phyloP scores from a whole-genome alignment of 1,140 invertebrate species.

The Protaetia brevitarsis region DNA sequence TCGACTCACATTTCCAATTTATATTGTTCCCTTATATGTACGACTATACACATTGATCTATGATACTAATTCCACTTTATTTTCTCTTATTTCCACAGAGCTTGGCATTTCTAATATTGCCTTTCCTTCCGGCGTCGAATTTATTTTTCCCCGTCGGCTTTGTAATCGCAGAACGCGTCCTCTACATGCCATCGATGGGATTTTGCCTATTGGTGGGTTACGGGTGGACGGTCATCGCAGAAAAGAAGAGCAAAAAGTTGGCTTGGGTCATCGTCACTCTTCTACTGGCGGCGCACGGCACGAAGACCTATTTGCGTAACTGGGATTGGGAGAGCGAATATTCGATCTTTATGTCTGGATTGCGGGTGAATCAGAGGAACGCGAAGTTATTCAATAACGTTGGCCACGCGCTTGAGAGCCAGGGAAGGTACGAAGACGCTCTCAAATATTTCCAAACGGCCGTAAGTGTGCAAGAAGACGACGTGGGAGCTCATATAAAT shows the following conservation, averaged over 20 bases:
- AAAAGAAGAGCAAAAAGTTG: conserved; percentile 58
- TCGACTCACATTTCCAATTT: no score
- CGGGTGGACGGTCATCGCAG: conserved; percentile 58
- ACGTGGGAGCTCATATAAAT: conserved; percentile 96
- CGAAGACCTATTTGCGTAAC: conserved; percentile 83
- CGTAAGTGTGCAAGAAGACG: conserved; percentile 89
- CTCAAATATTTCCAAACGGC: conserved; percentile 90
- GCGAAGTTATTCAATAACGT: conserved; percentile 97
- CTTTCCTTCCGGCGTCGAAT: conserved; percentile 95
- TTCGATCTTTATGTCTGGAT: conserved; percentile 86
- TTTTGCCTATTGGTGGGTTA: conserved; percentile 91
- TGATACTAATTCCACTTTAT: neutral
- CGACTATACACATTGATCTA: conserved; percentile 5
- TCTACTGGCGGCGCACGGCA: conserved; percentile 70
- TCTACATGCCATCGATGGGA: conserved; percentile 97
- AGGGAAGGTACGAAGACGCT: conserved; percentile 78
- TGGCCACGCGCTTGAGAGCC: conserved; percentile 88
- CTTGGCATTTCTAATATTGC: conserved; percentile 80
- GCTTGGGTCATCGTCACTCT: conserved; percentile 62
- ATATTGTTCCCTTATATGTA: no score
- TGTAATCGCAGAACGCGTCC: conserved; percentile 91
- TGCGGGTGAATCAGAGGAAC: conserved; percentile 88
- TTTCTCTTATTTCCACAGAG: conserved; percentile 57
- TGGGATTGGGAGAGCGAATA: conserved; percentile 93
- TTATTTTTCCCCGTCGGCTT: conserved; percentile 97